phyloP scores from a whole-genome alignment of 2,888 invertebrate genomes.

The Ophion obscuratus region DNA sequence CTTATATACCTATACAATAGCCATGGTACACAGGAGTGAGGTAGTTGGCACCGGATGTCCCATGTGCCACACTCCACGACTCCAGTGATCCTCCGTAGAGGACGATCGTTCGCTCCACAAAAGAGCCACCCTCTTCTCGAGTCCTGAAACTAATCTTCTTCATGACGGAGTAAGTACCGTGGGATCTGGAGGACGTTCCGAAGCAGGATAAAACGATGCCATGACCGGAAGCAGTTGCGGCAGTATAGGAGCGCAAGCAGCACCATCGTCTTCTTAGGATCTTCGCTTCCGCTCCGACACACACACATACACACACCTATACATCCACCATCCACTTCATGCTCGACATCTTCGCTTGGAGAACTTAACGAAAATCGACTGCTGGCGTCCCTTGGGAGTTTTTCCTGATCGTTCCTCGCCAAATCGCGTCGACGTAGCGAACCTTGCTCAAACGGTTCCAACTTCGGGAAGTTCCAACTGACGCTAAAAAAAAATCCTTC shows the following conservation, averaged over 20 bases:
- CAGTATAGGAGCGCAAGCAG: slow-evolving; percentile 30
- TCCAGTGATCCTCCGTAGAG: slow-evolving; percentile 46
- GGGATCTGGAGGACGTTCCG: slow-evolving; percentile 49
- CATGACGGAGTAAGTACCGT: slow-evolving; percentile 54
- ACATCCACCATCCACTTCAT: slow-evolving; percentile 3
- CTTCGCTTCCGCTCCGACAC: slow-evolving; percentile 16
- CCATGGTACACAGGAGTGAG: not conserved
- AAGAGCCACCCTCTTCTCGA: slow-evolving; percentile 32
- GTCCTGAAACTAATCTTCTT: slow-evolving; percentile 64
- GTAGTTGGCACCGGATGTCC: slow-evolving; percentile 32
- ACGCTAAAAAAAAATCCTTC: slow-evolving; percentile 25
- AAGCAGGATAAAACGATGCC: slow-evolving; percentile 47
- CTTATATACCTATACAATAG: slow-evolving; percentile 1
- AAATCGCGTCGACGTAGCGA: slow-evolving; percentile 33
- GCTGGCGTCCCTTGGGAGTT: slow-evolving; percentile 62
- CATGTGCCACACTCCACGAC: slow-evolving; percentile 37
- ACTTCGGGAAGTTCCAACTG: slow-evolving; percentile 27
- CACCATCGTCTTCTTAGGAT: slow-evolving; percentile 44
- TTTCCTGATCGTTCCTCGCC: slow-evolving; percentile 43
- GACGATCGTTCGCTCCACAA: slow-evolving; percentile 47
- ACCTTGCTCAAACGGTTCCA: slow-evolving; percentile 46
- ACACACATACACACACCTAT: not conserved
- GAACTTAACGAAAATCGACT: slow-evolving; percentile 67
- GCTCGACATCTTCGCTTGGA: slow-evolving; percentile 67
- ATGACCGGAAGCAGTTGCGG: slow-evolving; percentile 28